Percentiles rank a stretch among this genome's conserved stretches.
Evolutionary conservation across 2,888 invertebrate species (phyloP).

Genomic region (Julus scanicus): DNA sequence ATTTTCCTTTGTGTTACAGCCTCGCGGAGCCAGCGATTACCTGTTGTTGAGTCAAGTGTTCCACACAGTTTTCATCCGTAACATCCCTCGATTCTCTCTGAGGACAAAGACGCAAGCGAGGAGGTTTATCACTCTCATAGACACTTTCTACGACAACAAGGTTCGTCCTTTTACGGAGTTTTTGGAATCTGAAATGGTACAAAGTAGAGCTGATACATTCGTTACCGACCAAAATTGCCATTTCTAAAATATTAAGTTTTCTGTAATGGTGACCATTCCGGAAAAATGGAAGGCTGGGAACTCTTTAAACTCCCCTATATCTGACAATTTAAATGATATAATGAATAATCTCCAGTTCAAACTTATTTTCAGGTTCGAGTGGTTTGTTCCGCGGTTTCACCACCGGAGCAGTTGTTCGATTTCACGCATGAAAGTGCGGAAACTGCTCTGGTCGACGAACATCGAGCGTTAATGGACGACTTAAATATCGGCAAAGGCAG

Average conservation of each 20-base stretch:
- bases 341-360: no score
- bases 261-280: no score
- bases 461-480: slow-evolving; percentile 94
- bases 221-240: no score
- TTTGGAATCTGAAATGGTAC: slow-evolving; percentile 39
- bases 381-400: slow-evolving; percentile 84
- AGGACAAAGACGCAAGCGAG: slow-evolving; percentile 86
- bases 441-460: slow-evolving; percentile 75
- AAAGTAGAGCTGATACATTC: no score
- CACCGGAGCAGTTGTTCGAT: slow-evolving; percentile 80
- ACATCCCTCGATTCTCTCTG: slow-evolving; percentile 86
- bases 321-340: no score
- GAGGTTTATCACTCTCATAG: slow-evolving; percentile 95
- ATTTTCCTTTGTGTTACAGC: slow-evolving; percentile 69
- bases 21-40: slow-evolving; percentile 95
- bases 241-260: no score
- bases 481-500: slow-evolving; percentile 75
- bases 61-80: slow-evolving; percentile 91
- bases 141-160: slow-evolving; percentile 94
- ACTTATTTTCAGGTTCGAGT: slow-evolving; percentile 73
- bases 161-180: slow-evolving; percentile 67
- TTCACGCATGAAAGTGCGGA: slow-evolving; percentile 66
- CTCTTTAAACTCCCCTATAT: no score
- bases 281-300: no score
- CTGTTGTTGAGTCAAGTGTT: slow-evolving; percentile 91